phyloP scores from a whole-genome alignment of 1,140 invertebrate species.

The Drosophila novamexicana region DNA sequence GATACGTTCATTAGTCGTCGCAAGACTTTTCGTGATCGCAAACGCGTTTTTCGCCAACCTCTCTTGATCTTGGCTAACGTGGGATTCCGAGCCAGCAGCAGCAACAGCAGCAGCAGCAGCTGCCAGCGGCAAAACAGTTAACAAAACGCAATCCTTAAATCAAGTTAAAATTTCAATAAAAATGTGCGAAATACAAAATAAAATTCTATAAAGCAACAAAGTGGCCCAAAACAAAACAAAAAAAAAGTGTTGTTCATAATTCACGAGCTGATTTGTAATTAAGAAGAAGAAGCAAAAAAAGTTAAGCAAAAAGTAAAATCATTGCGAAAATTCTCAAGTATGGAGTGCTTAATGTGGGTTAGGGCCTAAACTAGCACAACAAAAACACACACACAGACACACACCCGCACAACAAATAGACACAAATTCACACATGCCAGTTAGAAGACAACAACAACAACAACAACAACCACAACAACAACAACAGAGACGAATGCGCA shows the following conservation, averaged over 20 bases:
- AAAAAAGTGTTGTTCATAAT: too few species aligned
- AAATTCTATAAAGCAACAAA: neutral
- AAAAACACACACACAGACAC: neutral
- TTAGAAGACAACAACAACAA: conserved; percentile 48
- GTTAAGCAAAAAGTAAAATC: conserved; percentile 33
- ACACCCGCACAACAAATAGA: conserved; percentile 68
- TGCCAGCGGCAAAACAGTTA: conserved; percentile 27
- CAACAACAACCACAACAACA: neutral
- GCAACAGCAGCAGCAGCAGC: neutral
- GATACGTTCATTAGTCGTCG: conserved; percentile 71
- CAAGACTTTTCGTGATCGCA: conserved; percentile 57
- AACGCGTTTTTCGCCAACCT: conserved; percentile 52
- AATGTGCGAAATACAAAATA: neutral
- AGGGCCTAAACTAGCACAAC: conserved; percentile 66
- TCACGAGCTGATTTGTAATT: neutral
- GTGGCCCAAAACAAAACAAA: neutral
- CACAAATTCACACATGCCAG: conserved; percentile 75
- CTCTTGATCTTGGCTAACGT: conserved; percentile 32
- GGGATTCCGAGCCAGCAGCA: neutral
- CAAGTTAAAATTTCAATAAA: neutral
- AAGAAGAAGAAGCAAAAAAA: neutral
- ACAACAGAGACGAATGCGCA: conserved; percentile 43
- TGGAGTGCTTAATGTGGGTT: conserved; percentile 66
- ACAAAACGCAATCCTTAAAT: neutral
- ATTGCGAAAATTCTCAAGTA: conserved; percentile 43